Conservation (phyloP, 1,140 invertebrate genomes). For the Diorhabda carinulata region DNA sequence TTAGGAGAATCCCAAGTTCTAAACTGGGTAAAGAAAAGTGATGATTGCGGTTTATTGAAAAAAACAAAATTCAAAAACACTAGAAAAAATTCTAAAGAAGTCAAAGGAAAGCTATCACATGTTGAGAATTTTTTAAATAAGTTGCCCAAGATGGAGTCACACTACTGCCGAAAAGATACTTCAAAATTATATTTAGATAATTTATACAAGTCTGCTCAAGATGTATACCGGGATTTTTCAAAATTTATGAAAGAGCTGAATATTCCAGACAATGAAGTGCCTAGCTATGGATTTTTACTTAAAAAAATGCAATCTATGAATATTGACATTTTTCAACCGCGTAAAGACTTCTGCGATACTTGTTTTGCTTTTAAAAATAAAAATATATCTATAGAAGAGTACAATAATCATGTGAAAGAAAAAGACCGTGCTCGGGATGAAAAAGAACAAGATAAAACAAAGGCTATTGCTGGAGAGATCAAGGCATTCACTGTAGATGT, state of each 20-base stretch:
- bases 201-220: background rate
- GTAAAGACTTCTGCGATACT: constrained; percentile 46
- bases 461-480: background rate
- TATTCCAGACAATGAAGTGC: no score
- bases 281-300: background rate
- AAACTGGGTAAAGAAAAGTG: constrained; percentile 6
- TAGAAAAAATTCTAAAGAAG: constrained; percentile 1
- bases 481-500: constrained; percentile 17
- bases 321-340: constrained; percentile 28
- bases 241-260: background rate
- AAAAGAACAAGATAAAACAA: constrained; percentile 14
- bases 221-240: background rate
- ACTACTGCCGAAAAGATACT: background rate
- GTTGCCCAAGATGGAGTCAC: background rate
- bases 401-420: constrained; percentile 32
- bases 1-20: background rate
- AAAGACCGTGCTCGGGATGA: constrained; percentile 32
- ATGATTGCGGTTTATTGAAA: constrained; percentile 5
- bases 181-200: constrained; percentile 1
- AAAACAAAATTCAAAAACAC: constrained; percentile 13
- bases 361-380: constrained; percentile 35
- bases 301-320: background rate
- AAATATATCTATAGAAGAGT: constrained; percentile 40
- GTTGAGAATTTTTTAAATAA: background rate
- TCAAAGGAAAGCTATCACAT: constrained; percentile 6